Base-by-base conservation (phyloP, 2,888 invertebrate genomes). In the Leucozona laternaria region DNA sequence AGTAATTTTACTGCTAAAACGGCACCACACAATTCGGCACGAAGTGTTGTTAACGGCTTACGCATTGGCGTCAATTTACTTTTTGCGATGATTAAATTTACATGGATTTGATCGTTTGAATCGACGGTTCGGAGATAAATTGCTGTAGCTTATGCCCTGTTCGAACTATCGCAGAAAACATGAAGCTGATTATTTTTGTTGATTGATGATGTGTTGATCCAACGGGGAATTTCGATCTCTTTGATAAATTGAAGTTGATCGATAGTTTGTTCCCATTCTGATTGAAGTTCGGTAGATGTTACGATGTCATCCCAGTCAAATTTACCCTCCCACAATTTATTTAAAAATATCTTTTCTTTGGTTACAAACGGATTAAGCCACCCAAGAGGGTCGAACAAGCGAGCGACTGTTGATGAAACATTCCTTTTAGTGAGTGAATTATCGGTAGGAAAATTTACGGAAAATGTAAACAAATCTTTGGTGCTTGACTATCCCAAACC, bases 221-320 rank as follows among this genome's bases (percentile, higher is more conserved):
- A 50, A 20, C 50, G 50, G 13, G 22, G 50, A 50, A 50, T 50
- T 22, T 50, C 13, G 4, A 50, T 50, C 4, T 50, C 22, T 22
- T 11, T 50, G 11, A 50, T 50, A 13, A 50, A 50, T 50, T 50
- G 50, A 50, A 50, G 50, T 22, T 22, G 48, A 11, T 50, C 20
- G 11, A 48, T 17, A 3, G 48, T 48, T 20, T 48, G 13, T 10
- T 48, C n/a, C 71, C 28, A 55, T 71, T 71, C 53, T 10, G 17
- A 45, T 20, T 45, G 45, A 45, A 45, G 45, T 8, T 45, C 10
- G 17, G 10, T 8, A 10, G 8, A 45, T 4, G 45, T 45, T 45
- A 45, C 4, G 17, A 45, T 45, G 45, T 45, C 45, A 17, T 45
- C 45, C 17, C 17, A 45, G 2, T 57, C 57, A 55, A 72, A 34